Base-by-base conservation (phyloP, 1,140 invertebrate genomes). In the Mizuhopecten yessoensis region DNA sequence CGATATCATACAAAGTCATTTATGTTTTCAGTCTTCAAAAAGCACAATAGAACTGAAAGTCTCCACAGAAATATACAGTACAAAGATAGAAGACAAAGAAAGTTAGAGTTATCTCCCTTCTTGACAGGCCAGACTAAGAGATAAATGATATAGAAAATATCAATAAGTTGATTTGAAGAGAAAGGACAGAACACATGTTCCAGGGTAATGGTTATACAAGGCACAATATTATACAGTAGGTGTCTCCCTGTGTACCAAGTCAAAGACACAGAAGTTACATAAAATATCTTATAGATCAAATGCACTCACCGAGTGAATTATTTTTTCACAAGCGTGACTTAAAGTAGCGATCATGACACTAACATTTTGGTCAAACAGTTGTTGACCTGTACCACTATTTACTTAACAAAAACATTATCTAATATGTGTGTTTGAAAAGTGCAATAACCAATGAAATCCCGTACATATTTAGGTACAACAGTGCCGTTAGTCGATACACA, bases 211-310 rank as follows among this genome's bases (percentile, higher is more conserved):
- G 29, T 45, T 75, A 75, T 75, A 75, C 23, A 75, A 75, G 57
- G 57, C 57, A 75, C 57, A 75, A 75, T 75, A 75, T 75, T n/a
- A 75, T 75, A 75, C 23, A 75, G 57, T 11, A 75, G 29, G 57
- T 29, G 11, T 75, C 57, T 75, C 57, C 57, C 23, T 29, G 17
- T 29, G 57, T 75, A 75, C 57, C 57, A 75, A 75, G 57, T 75
- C 57, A 75, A 7, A 29, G 13, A 49, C n/a, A 23, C 45, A 75
- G 57, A n/a, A 7, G 36, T 39, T 39, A 39, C 36, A 39, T 7
- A 9, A 57, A 11, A 20, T 15, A 57, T n/a, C n/a, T n/a, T n/a
- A n/a, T n/a, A n/a, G n/a, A n/a, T n/a, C n/a, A n/a, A n/a, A n/a
- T n/a, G n/a, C n/a, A n/a, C n/a, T n/a, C n/a, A n/a, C n/a, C n/a